These are phyloP conservation scores for Megaceryle torquata DNA, from an alignment of 2,113 vertebrate species.

Conservation along the genomic window DNA sequence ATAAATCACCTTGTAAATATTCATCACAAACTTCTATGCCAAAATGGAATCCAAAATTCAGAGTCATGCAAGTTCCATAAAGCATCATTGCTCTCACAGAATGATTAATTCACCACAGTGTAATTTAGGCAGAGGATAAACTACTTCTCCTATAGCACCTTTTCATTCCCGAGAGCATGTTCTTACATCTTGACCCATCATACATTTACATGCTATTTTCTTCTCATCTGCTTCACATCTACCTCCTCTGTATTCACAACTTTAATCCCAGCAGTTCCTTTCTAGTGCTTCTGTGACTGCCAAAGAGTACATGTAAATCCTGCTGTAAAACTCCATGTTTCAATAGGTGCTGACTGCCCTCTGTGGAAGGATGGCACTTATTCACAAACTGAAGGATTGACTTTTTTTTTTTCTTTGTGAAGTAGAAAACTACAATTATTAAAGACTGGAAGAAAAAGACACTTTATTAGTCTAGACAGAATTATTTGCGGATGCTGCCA, in stretches of 20 bases:
- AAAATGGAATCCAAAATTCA: neutral
- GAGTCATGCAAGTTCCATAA: neutral
- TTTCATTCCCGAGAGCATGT: neutral
- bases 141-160: slow-evolving; percentile 15
- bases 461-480: neutral
- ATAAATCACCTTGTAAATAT: slow-evolving; percentile 17
- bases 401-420: neutral
- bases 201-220: slow-evolving; percentile 27
- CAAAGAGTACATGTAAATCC: neutral
- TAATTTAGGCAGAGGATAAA: slow-evolving; percentile 32
- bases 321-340: neutral
- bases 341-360: neutral
- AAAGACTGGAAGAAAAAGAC: neutral
- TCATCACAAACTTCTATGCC: neutral
- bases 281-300: neutral
- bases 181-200: slow-evolving; percentile 1
- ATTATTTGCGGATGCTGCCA: neutral
- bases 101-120: neutral
- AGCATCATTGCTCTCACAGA: neutral
- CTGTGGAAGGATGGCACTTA: neutral
- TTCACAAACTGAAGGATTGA: neutral
- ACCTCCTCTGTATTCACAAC: neutral
- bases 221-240: neutral
- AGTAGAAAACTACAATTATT: neutral
- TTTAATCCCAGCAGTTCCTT: neutral